Percentiles rank a stretch among this genome's conserved stretches.
Evolutionary conservation across 2,113 vertebrate species (phyloP).

Genomic region (Peromyscus leucopus): DNA sequence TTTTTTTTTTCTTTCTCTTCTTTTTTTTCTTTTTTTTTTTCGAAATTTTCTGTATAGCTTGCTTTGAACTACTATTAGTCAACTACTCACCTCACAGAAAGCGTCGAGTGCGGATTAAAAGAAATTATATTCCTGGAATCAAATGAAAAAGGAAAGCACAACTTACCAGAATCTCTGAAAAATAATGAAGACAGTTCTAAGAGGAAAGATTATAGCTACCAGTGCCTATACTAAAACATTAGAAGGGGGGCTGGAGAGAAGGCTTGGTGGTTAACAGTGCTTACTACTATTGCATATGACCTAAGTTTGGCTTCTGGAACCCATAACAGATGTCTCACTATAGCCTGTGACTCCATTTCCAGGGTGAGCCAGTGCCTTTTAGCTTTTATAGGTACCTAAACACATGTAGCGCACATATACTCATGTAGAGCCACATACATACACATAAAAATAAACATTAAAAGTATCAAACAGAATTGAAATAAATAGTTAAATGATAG

Average conservation of each 20-base stretch:
- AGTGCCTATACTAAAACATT: background rate
- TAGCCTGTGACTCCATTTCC: background rate
- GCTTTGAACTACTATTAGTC: too few species aligned
- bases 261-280: background rate
- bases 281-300: background rate
- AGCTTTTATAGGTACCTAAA: background rate
- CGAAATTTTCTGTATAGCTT: too few species aligned
- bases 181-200: background rate
- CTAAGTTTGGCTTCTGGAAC: background rate
- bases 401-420: background rate
- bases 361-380: background rate
- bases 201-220: background rate
- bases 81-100: too few species aligned
- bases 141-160: background rate
- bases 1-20: too few species aligned
- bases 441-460: background rate
- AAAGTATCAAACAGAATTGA: background rate
- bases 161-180: background rate
- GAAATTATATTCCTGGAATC: background rate
- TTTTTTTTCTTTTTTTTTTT: too few species aligned
- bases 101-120: too few species aligned
- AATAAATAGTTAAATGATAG: background rate
- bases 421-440: background rate
- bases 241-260: background rate
- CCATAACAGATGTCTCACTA: background rate